Percentiles rank a stretch among this genome's conserved stretches.
Conservation (phyloP, 1,140 invertebrate species). For the Meloidogyne floridensis region DNA sequence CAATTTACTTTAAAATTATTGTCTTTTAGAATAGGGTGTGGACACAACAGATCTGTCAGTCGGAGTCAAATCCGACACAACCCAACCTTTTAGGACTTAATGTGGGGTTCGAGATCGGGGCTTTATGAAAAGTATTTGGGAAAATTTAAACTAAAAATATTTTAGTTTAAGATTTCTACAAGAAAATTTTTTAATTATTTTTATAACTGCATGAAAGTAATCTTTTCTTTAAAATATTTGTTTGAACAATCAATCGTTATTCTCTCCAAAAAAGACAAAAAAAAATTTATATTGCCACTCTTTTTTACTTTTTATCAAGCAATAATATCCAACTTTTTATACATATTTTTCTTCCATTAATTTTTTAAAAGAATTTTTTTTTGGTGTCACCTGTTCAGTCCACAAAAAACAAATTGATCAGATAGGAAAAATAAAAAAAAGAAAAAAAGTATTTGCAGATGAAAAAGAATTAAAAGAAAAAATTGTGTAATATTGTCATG, state of each 20-base stretch:
- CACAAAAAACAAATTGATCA: neutral
- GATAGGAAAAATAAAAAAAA: slow-evolving; percentile 9
- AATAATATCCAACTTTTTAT: too few relatives aligned
- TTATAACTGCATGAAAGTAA: neutral
- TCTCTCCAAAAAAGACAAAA: slow-evolving; percentile 11
- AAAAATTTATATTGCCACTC: neutral
- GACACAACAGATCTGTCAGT: too few relatives aligned
- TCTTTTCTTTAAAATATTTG: neutral
- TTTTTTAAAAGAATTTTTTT: neutral
- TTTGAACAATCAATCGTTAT: neutral
- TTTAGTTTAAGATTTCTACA: too few relatives aligned
- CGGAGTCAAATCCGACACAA: too few relatives aligned
- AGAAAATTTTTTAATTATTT: too few relatives aligned
- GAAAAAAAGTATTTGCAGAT: neutral
- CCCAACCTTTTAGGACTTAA: too few relatives aligned
- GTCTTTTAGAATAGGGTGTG: too few relatives aligned
- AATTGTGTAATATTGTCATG: neutral
- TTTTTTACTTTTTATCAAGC: neutral
- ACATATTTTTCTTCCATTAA: neutral
- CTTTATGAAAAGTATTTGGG: too few relatives aligned
- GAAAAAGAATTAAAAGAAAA: neutral
- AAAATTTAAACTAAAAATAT: too few relatives aligned
- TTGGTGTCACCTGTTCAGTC: neutral
- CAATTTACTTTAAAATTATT: too few relatives aligned
- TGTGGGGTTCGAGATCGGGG: too few relatives aligned